phyloP scores from a whole-genome alignment of 2,113 vertebrate genomes.

The Trematocara stigmaticum region DNA sequence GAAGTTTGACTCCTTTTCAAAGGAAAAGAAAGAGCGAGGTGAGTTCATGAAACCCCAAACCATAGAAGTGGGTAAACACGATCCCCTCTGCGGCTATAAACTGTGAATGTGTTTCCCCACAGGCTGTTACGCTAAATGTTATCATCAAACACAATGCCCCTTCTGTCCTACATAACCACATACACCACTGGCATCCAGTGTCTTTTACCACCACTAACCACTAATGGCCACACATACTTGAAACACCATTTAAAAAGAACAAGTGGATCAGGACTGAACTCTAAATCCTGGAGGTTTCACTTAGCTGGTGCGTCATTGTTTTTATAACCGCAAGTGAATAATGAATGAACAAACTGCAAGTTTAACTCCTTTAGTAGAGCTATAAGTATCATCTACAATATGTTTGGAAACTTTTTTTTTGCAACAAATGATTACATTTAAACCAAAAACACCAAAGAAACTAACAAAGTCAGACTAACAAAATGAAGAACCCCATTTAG shows the following conservation, averaged over 20 bases:
- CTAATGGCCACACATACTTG: neutral
- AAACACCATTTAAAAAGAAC: neutral
- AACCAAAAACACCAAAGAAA: neutral
- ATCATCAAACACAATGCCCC: neutral
- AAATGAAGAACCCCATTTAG: neutral
- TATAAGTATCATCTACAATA: neutral
- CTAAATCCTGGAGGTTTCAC: neutral
- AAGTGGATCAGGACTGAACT: neutral
- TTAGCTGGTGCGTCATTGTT: neutral
- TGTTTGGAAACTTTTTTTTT: neutral
- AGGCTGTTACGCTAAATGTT: neutral
- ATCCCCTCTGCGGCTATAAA: neutral
- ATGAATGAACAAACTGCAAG: neutral
- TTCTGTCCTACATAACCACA: neutral
- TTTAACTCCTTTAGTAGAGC: neutral
- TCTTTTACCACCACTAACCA: neutral
- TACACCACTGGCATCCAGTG: neutral
- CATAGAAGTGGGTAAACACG: neutral
- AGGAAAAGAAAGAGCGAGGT: slow-evolving; percentile 82
- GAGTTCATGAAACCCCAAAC: neutral
- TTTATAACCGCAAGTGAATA: neutral
- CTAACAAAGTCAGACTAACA: neutral
- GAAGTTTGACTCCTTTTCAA: slow-evolving; percentile 83
- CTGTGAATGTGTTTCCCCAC: neutral
- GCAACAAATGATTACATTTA: neutral